phyloP scores from a whole-genome alignment of 2,113 vertebrate species.

The Salvelinus fontinalis region DNA sequence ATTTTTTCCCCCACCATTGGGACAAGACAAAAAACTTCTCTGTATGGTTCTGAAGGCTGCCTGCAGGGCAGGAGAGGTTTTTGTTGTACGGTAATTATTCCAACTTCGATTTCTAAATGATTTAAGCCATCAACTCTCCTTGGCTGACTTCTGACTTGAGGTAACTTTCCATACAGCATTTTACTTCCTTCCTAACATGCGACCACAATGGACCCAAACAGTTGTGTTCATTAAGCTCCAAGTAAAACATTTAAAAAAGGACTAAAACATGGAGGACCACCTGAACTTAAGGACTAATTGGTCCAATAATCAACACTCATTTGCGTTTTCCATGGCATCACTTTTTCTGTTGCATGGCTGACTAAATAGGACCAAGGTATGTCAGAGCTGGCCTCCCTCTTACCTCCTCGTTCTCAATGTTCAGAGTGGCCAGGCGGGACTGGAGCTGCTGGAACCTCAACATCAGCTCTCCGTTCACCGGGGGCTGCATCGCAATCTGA shows the following conservation, averaged over 20 bases:
- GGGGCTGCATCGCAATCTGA: conserved; percentile 92
- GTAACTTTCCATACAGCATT: conserved; percentile 36
- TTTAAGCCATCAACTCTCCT: conserved; percentile 28
- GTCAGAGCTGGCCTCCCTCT: background rate
- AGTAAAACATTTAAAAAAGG: no score
- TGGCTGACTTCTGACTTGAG: conserved; percentile 44
- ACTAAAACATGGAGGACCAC: no score
- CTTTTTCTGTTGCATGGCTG: no score
- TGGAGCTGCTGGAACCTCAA: conserved; percentile 94
- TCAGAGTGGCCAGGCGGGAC: conserved; percentile 91
- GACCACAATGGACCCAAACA: no score
- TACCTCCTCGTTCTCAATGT: conserved; percentile 99
- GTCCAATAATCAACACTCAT: no score
- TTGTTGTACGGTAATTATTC: background rate
- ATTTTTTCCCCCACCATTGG: no score
- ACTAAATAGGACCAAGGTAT: no score
- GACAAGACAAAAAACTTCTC: no score
- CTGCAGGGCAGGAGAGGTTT: conserved; percentile 34
- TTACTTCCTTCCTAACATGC: no score
- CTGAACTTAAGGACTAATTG: no score
- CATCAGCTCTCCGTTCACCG: conserved; percentile 91
- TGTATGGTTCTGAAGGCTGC: conserved; percentile 44
- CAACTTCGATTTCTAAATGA: conserved; percentile 24
- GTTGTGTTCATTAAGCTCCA: no score
- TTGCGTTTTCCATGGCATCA: no score